These are phyloP conservation scores for Cololabis saira DNA, from an alignment of 2,113 vertebrate species.

Conservation along the genomic window DNA sequence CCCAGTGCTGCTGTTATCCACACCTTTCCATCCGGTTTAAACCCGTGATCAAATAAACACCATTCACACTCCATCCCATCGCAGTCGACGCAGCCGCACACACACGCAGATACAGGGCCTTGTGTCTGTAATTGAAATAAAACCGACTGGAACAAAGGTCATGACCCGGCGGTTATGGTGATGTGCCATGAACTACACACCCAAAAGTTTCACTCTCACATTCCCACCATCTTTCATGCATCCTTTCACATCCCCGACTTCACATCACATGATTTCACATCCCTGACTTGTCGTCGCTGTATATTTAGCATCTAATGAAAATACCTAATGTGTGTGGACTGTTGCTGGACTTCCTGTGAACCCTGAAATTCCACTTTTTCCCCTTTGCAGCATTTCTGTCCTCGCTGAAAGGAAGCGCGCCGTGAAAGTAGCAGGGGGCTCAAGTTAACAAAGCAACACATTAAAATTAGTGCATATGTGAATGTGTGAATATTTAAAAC, in stretches of 20 bases:
- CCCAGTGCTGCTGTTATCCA: slow-evolving; percentile 67
- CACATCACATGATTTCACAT: slow-evolving; percentile 21
- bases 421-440: too few species aligned
- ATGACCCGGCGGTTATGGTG: slow-evolving; percentile 56
- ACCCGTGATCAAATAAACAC: slow-evolving; percentile 76
- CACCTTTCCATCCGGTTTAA: slow-evolving; percentile 74
- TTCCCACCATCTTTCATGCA: slow-evolving; percentile 44
- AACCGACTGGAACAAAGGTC: slow-evolving; percentile 66
- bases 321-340: slow-evolving; percentile 20
- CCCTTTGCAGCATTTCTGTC: not conserved
- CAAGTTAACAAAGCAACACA: too few species aligned
- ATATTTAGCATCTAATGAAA: slow-evolving; percentile 53
- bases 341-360: slow-evolving; percentile 33
- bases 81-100: slow-evolving; percentile 21
- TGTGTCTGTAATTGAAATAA: slow-evolving; percentile 81
- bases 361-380: slow-evolving; percentile 22
- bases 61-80: slow-evolving; percentile 44
- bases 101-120: slow-evolving; percentile 14
- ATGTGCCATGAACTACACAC: slow-evolving; percentile 54
- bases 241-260: slow-evolving; percentile 19
- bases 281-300: slow-evolving; percentile 11
- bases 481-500: too few species aligned
- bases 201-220: slow-evolving; percentile 18
- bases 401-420: not conserved
- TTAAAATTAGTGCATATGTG: too few species aligned